phyloP scores from a whole-genome alignment of 2,113 vertebrate species.

The Syrrhaptes paradoxus region DNA sequence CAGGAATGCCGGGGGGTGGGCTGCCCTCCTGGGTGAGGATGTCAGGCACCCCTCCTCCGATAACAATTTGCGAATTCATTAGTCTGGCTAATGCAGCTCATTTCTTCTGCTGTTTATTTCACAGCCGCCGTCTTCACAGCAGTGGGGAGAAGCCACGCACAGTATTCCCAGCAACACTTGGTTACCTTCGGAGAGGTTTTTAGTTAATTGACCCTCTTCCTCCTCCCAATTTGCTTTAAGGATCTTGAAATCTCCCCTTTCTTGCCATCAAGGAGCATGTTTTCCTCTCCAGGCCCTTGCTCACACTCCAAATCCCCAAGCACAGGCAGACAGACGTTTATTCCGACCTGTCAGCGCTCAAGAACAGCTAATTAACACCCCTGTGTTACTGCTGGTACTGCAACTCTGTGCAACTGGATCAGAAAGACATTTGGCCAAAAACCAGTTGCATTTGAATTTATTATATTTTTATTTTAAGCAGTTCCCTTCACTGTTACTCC shows the following conservation, averaged over 20 bases:
- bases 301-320: neutral
- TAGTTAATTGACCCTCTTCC: neutral
- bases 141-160: neutral
- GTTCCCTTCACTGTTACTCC: neutral
- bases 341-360: neutral
- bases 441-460: neutral
- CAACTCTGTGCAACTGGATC: neutral
- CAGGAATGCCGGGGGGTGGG: neutral
- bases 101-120: neutral
- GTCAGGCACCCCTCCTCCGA: neutral
- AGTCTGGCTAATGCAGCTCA: neutral
- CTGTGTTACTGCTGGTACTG: neutral
- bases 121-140: neutral
- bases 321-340: neutral
- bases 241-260: neutral
- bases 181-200: neutral
- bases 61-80: neutral
- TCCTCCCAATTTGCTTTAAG: neutral
- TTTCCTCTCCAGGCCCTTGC: neutral
- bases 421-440: neutral
- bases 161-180: neutral
- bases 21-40: neutral
- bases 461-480: neutral
- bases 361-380: neutral
- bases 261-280: neutral